Percentiles rank a stretch among this genome's conserved stretches.
Evolutionary conservation across 2,797 vertebrate genomes (phyloP).

Genomic region (Selene dorsalis): DNA sequence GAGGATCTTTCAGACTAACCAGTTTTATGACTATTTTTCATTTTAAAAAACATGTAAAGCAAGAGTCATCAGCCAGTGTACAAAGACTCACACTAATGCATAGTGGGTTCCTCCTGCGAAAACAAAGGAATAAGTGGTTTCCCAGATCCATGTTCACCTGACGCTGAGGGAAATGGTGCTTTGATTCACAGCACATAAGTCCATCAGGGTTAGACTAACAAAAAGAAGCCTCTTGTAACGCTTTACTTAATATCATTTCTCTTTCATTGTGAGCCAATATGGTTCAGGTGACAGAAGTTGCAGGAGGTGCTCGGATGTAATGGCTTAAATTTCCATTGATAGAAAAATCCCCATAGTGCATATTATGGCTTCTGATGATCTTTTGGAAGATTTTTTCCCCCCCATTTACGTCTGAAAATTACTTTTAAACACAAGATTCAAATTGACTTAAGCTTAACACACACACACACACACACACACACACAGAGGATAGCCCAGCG

Average conservation of each 20-base stretch:
- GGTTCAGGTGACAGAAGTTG: slow-evolving; percentile 11
- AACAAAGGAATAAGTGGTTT: slow-evolving; percentile 50
- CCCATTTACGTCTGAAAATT: background rate
- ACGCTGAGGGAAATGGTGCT: slow-evolving; percentile 53
- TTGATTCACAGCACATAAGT: slow-evolving; percentile 46
- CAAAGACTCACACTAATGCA: slow-evolving; percentile 13
- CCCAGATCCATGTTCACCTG: slow-evolving; percentile 45
- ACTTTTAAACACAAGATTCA: slow-evolving; percentile 14
- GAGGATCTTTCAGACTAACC: slow-evolving; percentile 1
- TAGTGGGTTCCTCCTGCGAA: slow-evolving; percentile 12
- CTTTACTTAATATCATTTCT: slow-evolving; percentile 25
- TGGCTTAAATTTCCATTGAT: slow-evolving; percentile 17
- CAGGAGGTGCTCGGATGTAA: slow-evolving; percentile 3
- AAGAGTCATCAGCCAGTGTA: background rate
- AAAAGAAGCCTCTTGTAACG: slow-evolving; percentile 32
- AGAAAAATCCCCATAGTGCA: slow-evolving; percentile 6
- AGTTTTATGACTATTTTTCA: background rate
- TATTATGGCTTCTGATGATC: slow-evolving; percentile 4
- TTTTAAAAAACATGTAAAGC: background rate
- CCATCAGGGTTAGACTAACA: slow-evolving; percentile 40
- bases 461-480: background rate
- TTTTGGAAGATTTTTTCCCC: background rate
- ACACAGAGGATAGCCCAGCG: background rate
- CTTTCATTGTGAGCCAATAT: slow-evolving; percentile 28
- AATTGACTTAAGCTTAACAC: slow-evolving; percentile 3